These are phyloP conservation scores for Drosophila mulleri DNA, from an alignment of 2,888 invertebrate genomes.

Conservation along the genomic window DNA sequence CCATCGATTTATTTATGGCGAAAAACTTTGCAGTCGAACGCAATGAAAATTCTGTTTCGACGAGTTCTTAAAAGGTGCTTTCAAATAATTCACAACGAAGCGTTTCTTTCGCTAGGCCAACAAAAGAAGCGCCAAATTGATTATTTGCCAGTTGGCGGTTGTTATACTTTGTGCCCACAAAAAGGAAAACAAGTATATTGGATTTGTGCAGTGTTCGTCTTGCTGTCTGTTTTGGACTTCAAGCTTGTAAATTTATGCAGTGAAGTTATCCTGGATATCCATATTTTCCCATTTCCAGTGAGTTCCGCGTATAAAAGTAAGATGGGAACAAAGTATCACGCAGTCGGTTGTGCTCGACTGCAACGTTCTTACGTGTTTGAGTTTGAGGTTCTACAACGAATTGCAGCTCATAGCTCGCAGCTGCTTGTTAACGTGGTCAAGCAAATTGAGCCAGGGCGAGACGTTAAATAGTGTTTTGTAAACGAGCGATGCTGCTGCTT, in stretches of 20 bases:
- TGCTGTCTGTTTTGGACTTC: too few relatives aligned
- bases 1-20: conserved; percentile 46
- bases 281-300: too few relatives aligned
- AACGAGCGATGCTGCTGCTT: conserved; percentile 36
- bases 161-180: neutral
- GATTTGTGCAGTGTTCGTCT: too few relatives aligned
- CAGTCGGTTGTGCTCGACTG: too few relatives aligned
- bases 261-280: too few relatives aligned
- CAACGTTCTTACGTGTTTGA: neutral
- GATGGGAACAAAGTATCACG: too few relatives aligned
- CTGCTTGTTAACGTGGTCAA: conserved; percentile 72
- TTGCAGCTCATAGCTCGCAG: conserved; percentile 25
- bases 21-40: conserved; percentile 24
- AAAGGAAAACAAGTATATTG: too few relatives aligned
- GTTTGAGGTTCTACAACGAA: conserved; percentile 13
- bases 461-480: conserved; percentile 53
- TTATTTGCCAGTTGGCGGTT: conserved; percentile 37
- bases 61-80: conserved; percentile 22
- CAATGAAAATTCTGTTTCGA: conserved; percentile 11
- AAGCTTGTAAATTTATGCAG: too few relatives aligned
- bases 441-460: conserved; percentile 54
- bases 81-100: conserved; percentile 24
- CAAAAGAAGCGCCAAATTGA: conserved; percentile 51
- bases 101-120: conserved; percentile 10
- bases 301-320: too few relatives aligned